Evolutionary conservation across 2,797 vertebrate species (phyloP).

Genomic region (Gymnoscopelus braueri): DNA sequence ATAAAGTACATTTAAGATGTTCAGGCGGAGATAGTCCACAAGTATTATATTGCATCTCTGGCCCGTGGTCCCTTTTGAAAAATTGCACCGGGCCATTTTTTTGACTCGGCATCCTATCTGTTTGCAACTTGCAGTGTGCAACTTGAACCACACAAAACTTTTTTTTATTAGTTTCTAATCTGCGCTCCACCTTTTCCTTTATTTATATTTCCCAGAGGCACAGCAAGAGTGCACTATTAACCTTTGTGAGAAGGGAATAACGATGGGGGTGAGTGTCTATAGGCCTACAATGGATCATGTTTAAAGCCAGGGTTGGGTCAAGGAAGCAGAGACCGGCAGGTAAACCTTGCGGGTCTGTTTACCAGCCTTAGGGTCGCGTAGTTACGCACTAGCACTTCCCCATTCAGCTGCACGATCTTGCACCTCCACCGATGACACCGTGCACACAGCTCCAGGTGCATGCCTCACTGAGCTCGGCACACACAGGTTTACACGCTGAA

Average conservation of each 20-base stretch:
- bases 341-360: slow-evolving; percentile 65
- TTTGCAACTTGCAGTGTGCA: slow-evolving; percentile 47
- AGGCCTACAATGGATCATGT: slow-evolving; percentile 52
- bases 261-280: slow-evolving; percentile 48
- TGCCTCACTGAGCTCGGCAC: slow-evolving; percentile 47
- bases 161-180: slow-evolving; percentile 59
- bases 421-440: slow-evolving; percentile 56
- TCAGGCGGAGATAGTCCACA: slow-evolving; percentile 27
- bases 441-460: slow-evolving; percentile 49
- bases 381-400: slow-evolving; percentile 62
- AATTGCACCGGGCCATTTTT: slow-evolving; percentile 40
- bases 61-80: slow-evolving; percentile 43
- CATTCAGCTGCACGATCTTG: slow-evolving; percentile 64
- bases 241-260: slow-evolving; percentile 42
- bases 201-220: slow-evolving; percentile 43
- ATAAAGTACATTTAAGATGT: slow-evolving; percentile 32
- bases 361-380: slow-evolving; percentile 68
- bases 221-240: slow-evolving; percentile 51
- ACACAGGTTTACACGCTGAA: slow-evolving; percentile 35
- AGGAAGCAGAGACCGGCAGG: slow-evolving; percentile 59
- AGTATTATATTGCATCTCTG: slow-evolving; percentile 25
- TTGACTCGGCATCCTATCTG: slow-evolving; percentile 41
- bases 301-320: slow-evolving; percentile 49
- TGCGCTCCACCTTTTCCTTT: slow-evolving; percentile 33
- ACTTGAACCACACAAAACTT: slow-evolving; percentile 49